phyloP scores from a whole-genome alignment of 2,113 vertebrate genomes.

The Hemibagrus wyckioides region DNA sequence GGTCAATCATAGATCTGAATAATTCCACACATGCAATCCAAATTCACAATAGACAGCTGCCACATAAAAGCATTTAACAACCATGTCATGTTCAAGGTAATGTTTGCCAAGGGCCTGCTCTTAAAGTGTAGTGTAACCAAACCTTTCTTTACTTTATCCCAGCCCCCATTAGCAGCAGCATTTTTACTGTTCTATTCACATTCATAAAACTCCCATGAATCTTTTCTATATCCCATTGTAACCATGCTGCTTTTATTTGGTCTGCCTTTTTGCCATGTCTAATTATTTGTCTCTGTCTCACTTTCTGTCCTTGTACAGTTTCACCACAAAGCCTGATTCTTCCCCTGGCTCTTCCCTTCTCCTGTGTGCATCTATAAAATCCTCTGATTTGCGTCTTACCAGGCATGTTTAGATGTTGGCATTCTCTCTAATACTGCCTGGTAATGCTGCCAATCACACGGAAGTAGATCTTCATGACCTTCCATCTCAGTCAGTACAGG shows the following conservation, averaged over 20 bases:
- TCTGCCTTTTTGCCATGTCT: constrained; percentile 22
- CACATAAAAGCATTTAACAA: constrained; percentile 44
- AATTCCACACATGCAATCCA: background rate
- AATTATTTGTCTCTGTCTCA: constrained; percentile 33
- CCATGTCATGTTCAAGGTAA: constrained; percentile 45
- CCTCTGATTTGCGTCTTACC: constrained; percentile 83
- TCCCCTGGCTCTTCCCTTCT: constrained; percentile 9
- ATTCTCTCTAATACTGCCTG: constrained; percentile 89
- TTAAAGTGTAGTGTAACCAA: constrained; percentile 44
- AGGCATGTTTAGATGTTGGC: constrained; percentile 84
- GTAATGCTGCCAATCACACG: constrained; percentile 82
- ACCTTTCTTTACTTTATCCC: constrained; percentile 48
- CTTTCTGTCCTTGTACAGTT: constrained; percentile 41
- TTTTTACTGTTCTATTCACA: constrained; percentile 24
- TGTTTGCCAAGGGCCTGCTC: constrained; percentile 51
- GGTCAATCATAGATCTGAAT: background rate
- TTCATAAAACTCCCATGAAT: constrained; percentile 28
- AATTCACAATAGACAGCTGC: background rate
- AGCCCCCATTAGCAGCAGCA: constrained; percentile 25
- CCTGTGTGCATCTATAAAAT: constrained; percentile 35
- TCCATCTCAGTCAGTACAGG: background rate
- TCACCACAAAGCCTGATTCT: constrained; percentile 24
- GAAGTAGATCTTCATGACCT: constrained; percentile 45
- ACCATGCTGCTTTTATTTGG: background rate
- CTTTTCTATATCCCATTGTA: constrained; percentile 29